Conservation (phyloP, 2,888 invertebrate species). For the Polydrusus tereticollis region DNA sequence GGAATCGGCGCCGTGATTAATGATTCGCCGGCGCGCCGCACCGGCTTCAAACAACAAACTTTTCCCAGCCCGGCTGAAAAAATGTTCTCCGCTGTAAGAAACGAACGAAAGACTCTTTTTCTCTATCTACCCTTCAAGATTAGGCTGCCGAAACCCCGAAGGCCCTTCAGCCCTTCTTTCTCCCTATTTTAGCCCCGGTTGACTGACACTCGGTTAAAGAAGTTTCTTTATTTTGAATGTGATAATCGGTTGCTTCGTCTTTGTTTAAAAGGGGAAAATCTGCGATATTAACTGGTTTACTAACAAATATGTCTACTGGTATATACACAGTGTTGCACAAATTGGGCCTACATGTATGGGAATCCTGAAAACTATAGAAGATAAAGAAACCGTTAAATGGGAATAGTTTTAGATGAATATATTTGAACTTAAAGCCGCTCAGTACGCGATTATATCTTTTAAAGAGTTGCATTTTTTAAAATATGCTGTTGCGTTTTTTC, state of each 20-base stretch:
- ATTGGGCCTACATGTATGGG: no score
- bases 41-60: slow-evolving; percentile 75
- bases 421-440: no score
- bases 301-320: neutral
- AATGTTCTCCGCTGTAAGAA: slow-evolving; percentile 67
- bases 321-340: no score
- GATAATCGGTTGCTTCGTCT: slow-evolving; percentile 39
- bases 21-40: slow-evolving; percentile 63
- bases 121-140: slow-evolving; percentile 69
- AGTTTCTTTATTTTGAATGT: slow-evolving; percentile 50
- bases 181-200: slow-evolving; percentile 53
- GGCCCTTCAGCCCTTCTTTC: slow-evolving; percentile 36
- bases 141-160: slow-evolving; percentile 55
- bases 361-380: no score
- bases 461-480: no score
- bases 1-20: slow-evolving; percentile 72
- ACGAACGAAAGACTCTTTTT: slow-evolving; percentile 67
- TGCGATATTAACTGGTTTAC: neutral
- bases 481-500: no score
- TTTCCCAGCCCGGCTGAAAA: slow-evolving; percentile 73
- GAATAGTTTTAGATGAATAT: no score
- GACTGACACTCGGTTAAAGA: slow-evolving; percentile 50
- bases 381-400: no score
- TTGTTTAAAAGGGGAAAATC: neutral
- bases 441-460: no score